Base-by-base conservation (phyloP, 2,888 invertebrate species). In the Fragum whitleyi region DNA sequence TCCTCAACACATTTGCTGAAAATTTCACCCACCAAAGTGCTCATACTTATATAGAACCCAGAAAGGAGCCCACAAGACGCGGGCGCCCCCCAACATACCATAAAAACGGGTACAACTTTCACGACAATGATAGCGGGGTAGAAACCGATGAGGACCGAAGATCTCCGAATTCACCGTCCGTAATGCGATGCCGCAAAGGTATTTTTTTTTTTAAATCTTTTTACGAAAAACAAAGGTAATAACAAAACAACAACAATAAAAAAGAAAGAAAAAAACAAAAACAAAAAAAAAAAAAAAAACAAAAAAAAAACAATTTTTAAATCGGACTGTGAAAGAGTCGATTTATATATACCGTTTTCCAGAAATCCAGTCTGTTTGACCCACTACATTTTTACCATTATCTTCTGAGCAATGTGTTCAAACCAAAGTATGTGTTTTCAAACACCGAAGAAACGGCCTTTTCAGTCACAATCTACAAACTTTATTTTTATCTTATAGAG, bases 81-180 rank as follows among this genome's bases (percentile, higher is more conserved):
- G 81, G 81, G 1, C 71, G 81, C 5, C 81, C 81, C 14, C 78
- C 78, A 14, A 81, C 81, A 0, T 81, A 75, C 62, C 68, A 61
- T 36, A 81, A 78, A 36, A 74, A 72, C 1, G 81, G 81, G 1
- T 68, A 62, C 67, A 26, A 59, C 42, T 81, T 51, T 21, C 39
- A 39, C 29, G 77, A 77, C 42, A 77, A 74, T 29, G 81, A 81
- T 14, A 47, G 72, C 1, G 9, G 72, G 0, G 9, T 72, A 0
- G 77, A 71, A 11, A 81, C 77, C 28, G 81, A 81, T 14, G 77
- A 67, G 9, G 81, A 81, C 57, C 71, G 68, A 14, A 9, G 23
- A n/a, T 55, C 67, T 14, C 23, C 68, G 21, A 47, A 47, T 16
- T 62, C 75, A 2, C n/a, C 68, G 0, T 42, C 57, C 19, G 19